Base-by-base conservation (phyloP, 1,140 invertebrate genomes). In the Antheraea mylitta region DNA sequence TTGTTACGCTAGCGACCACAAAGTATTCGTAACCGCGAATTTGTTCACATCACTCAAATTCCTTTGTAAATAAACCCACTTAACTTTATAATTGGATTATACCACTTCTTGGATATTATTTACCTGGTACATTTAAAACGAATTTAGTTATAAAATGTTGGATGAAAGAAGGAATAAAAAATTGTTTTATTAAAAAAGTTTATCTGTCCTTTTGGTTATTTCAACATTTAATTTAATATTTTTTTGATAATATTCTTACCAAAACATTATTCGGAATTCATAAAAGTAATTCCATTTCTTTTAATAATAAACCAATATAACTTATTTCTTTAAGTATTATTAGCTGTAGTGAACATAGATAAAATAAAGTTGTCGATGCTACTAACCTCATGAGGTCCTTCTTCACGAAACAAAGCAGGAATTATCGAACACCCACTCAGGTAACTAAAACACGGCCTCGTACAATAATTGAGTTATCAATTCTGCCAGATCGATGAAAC, bases 11-110 rank as follows among this genome's bases (percentile, higher is more conserved):
- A 53, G 45, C 6, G 45, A 53, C 45, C 45, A 53, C 45, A 53
- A 53, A 53, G 16, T 16, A 53, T 53, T 13, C 45, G 45, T 53
- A 11, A 53, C 45, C 16, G 45, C 13, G 45, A 53, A 53, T 53
- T 53, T 53, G 45, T 53, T 53, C 45, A 53, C 16, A 53, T 53
- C 45, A 53, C 45, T 53, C 45, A 53, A 53, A 53, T 53, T 53
- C 45, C 45, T 53, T 53, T 53, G 45, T 53, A 53, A 53, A 53
- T 53, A 53, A 53, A 53, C 45, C 16, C 11, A 53, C 45, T 53
- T 53, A 53, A 53, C 45, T 53, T 53, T 53, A 53, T 53, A 53
- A 53, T 53, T 53, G 16, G 45, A 53, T 53, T 53, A 53, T 53
- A 53, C 11, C 10, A 13, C 45, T 53, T 13, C 45, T 53, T 53